Evolutionary conservation across 2,113 vertebrate species (phyloP).

Genomic region (Saccopteryx bilineata): DNA sequence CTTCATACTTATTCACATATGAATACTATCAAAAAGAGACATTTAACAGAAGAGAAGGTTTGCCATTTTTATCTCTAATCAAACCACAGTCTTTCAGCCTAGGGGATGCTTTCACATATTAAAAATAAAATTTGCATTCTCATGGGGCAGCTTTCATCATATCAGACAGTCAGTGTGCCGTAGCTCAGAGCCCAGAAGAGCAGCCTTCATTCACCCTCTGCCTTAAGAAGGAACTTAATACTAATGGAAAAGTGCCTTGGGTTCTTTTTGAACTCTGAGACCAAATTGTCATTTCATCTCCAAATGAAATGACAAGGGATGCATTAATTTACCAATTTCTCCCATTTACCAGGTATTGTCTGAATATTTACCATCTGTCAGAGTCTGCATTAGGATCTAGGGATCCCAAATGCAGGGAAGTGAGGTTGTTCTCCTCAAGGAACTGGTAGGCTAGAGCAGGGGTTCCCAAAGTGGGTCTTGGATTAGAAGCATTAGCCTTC

Average conservation of each 20-base stretch:
- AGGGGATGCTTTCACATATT: not conserved
- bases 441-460: not conserved
- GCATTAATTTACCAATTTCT: not conserved
- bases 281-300: conserved; percentile 23
- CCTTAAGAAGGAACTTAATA: not conserved
- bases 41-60: conserved; percentile 56
- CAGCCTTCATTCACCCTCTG: not conserved
- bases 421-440: not conserved
- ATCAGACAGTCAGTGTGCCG: not conserved
- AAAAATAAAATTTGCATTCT: conserved; percentile 69
- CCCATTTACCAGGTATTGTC: conserved; percentile 15
- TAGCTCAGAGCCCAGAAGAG: not conserved
- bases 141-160: conserved; percentile 11
- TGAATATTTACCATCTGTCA: not conserved
- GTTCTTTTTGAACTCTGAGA: conserved; percentile 38
- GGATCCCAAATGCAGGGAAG: conserved; percentile 7
- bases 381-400: not conserved
- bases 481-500: not conserved
- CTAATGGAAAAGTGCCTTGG: not conserved
- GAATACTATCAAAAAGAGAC: conserved; percentile 18
- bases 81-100: conserved; percentile 53
- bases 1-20: conserved; percentile 53
- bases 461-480: not conserved
- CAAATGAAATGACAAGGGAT: not conserved
- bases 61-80: conserved; percentile 46